phyloP scores from a whole-genome alignment of 2,888 invertebrate genomes.

The Nyleta sp. region DNA sequence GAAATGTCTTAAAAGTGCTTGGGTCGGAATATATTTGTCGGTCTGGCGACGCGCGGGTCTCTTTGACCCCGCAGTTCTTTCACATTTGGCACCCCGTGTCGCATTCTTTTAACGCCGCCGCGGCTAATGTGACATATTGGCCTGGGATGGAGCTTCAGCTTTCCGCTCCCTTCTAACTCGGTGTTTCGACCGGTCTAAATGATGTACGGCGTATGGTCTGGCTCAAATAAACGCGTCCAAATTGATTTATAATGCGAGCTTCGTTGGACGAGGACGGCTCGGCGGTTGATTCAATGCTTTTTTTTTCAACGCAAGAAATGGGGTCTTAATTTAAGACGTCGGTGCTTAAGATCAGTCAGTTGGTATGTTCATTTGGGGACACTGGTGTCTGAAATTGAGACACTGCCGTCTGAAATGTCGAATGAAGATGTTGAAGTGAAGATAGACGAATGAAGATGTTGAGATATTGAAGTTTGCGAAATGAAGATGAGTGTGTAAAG shows the following conservation, averaged over 20 bases:
- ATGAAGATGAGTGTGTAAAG: no score
- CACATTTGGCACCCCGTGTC: constrained; percentile 39
- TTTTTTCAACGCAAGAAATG: no score
- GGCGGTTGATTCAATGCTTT: no score
- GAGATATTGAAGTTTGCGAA: no score
- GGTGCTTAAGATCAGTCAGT: no score
- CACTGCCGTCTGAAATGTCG: no score
- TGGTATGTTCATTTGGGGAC: no score
- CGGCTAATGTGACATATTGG: constrained; percentile 36
- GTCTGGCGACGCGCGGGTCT: constrained; percentile 8
- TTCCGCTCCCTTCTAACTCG: not conserved
- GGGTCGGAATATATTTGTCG: constrained; percentile 50
- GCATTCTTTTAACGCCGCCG: constrained; percentile 41
- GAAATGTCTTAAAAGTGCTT: constrained; percentile 58
- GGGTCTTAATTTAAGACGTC: no score
- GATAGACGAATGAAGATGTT: no score
- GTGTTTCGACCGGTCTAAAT: constrained; percentile 8
- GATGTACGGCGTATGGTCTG: constrained; percentile 16
- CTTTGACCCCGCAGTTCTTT: constrained; percentile 54
- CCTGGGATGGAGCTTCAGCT: not conserved
- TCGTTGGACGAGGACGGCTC: no score
- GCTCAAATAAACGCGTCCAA: constrained; percentile 13
- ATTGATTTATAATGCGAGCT: constrained; percentile 5
- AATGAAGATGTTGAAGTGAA: no score
- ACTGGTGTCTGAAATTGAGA: no score